phyloP scores from a whole-genome alignment of 2,113 vertebrate genomes.

The Pseudopipra pipra region DNA sequence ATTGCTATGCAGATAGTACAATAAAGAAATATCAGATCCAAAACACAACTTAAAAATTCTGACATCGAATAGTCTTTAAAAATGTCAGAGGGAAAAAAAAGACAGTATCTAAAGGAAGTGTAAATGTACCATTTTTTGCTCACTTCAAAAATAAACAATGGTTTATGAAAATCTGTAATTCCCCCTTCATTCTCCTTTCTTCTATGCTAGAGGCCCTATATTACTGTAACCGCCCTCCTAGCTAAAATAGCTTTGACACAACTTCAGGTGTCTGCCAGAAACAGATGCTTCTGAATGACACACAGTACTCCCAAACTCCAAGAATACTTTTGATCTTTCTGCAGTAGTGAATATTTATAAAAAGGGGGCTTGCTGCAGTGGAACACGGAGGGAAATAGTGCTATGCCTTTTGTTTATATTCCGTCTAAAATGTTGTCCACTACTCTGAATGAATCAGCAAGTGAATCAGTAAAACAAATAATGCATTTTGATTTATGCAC shows the following conservation, averaged over 20 bases:
- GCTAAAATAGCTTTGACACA: not conserved
- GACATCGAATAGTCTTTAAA: not conserved
- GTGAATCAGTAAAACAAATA: not conserved
- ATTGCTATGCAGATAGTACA: not conserved
- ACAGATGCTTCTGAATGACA: not conserved
- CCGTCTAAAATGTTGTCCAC: not conserved
- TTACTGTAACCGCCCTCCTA: not conserved
- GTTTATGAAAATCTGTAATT: not conserved
- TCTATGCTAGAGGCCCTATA: not conserved
- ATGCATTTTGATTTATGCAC: not conserved
- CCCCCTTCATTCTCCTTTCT: not conserved
- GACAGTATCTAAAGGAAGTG: not conserved
- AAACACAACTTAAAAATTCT: not conserved
- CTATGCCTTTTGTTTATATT: not conserved
- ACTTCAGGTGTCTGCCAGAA: slow-evolving; percentile 15
- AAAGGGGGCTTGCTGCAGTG: not conserved
- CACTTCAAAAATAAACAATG: not conserved
- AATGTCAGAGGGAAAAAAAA: not conserved
- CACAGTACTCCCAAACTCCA: not conserved
- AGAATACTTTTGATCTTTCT: not conserved
- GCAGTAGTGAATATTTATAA: not conserved
- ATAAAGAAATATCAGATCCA: not conserved
- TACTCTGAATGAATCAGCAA: not conserved
- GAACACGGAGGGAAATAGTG: not conserved
- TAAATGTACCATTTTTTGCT: not conserved